A percentile compares a stretch with the other conserved stretches of the same genome.
phyloP scores from a whole-genome alignment of 1,140 invertebrate genomes.

The Pseudachorutes palmiensis region DNA sequence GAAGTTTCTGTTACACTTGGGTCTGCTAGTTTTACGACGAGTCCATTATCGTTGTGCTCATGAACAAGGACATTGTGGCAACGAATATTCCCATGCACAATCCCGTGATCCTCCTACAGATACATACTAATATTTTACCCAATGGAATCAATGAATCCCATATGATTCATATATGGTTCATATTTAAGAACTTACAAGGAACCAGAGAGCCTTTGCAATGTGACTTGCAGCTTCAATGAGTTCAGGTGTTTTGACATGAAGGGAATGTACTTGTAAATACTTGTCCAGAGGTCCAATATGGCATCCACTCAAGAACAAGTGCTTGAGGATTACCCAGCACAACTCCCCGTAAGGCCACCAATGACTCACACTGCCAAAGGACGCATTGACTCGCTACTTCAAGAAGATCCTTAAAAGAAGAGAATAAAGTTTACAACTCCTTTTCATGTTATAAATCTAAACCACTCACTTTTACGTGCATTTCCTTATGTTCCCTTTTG shows the following conservation, averaged over 20 bases:
- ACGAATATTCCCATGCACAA: slow-evolving; percentile 76
- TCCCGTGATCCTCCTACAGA: slow-evolving; percentile 60
- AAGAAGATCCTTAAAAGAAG: slow-evolving; percentile 58
- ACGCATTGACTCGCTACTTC: slow-evolving; percentile 64
- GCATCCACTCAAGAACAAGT: slow-evolving; percentile 69
- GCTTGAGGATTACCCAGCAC: slow-evolving; percentile 64
- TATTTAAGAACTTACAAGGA: slow-evolving; percentile 27
- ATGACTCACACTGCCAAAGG: slow-evolving; percentile 59
- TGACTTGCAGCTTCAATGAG: slow-evolving; percentile 54
- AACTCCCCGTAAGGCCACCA: slow-evolving; percentile 65
- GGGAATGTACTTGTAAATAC: slow-evolving; percentile 45
- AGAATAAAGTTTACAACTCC: not conserved
- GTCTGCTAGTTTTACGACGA: slow-evolving; percentile 70
- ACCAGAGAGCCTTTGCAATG: slow-evolving; percentile 37
- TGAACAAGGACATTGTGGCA: slow-evolving; percentile 72
- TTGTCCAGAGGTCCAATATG: slow-evolving; percentile 64
- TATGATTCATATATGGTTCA: too few species aligned
- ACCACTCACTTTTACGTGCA: slow-evolving; percentile 48
- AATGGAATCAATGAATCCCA: too few species aligned
- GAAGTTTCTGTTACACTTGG: slow-evolving; percentile 57
- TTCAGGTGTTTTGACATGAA: slow-evolving; percentile 55
- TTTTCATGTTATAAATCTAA: slow-evolving; percentile 1
- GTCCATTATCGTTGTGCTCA: slow-evolving; percentile 54
- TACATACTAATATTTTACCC: too few species aligned
- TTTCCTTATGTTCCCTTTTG: slow-evolving; percentile 53